A percentile compares a stretch with the other conserved stretches of the same genome.
These are phyloP conservation scores for Parnassius mnemosyne DNA, from an alignment of 2,888 invertebrate genomes.

Conservation along the genomic window DNA sequence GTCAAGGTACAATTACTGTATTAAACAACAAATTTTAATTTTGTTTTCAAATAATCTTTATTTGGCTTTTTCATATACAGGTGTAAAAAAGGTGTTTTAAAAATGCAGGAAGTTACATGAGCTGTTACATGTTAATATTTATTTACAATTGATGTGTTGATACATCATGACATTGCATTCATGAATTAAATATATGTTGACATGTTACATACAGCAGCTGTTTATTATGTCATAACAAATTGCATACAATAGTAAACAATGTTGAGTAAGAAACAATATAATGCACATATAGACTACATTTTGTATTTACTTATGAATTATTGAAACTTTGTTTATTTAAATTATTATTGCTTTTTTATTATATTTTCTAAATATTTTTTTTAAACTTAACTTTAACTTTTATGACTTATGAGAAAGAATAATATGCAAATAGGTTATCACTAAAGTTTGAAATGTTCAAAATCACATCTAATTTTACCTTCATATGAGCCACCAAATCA, in stretches of 20 bases:
- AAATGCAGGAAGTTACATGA: conserved; percentile 4
- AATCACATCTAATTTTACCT: conserved; percentile 30
- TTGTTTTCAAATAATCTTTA: background rate
- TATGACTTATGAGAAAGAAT: background rate
- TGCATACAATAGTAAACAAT: conserved; percentile 70
- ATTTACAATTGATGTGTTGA: conserved; percentile 21
- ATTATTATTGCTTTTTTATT: conserved; percentile 2
- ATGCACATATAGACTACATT: conserved; percentile 33
- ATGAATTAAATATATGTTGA: conserved; percentile 41
- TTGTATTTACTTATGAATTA: conserved; percentile 26
- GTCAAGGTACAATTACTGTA: conserved; percentile 80
- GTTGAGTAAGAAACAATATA: conserved; percentile 51
- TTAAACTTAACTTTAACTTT: no score
- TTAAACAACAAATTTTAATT: no score
- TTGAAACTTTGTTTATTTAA: conserved; percentile 5
- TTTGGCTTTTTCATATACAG: background rate
- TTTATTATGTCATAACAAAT: conserved; percentile 64
- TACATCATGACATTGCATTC: conserved; percentile 22
- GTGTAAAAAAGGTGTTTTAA: background rate
- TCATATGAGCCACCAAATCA: conserved; percentile 47
- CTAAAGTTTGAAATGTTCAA: conserved; percentile 1
- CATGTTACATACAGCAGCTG: conserved; percentile 54
- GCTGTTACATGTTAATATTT: conserved; percentile 12
- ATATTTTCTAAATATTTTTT: no score
- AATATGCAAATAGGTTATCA: conserved; percentile 8